Conservation (phyloP, 2,888 invertebrate species). For the Lycaena phlaeas region DNA sequence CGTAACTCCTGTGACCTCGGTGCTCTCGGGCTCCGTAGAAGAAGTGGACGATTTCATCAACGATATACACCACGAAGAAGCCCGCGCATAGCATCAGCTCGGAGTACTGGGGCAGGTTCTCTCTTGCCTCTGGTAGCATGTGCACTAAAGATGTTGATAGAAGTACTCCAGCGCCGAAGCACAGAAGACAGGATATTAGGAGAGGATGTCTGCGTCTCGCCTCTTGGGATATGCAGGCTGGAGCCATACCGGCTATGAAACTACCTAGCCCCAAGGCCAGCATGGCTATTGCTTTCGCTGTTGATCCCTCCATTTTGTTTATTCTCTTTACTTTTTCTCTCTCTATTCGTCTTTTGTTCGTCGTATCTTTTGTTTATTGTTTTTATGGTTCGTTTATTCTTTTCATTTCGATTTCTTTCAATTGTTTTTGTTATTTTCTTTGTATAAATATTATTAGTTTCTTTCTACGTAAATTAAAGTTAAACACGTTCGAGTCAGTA, state of each 20-base stretch:
- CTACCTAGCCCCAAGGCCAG: constrained; percentile 78
- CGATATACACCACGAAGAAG: constrained; percentile 80
- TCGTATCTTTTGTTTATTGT: no score
- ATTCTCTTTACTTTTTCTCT: no score
- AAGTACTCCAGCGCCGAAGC: constrained; percentile 87
- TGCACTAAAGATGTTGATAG: constrained; percentile 84
- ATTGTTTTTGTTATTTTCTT: no score
- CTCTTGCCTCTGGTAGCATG: constrained; percentile 85
- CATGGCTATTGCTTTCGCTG: constrained; percentile 79
- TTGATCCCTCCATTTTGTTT: constrained; percentile 58
- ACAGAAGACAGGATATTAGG: constrained; percentile 78
- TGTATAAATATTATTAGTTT: no score
- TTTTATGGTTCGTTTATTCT: background rate
- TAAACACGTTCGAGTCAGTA: no score
- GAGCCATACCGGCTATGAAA: constrained; percentile 79
- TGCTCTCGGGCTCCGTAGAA: constrained; percentile 59
- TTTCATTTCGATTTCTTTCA: background rate
- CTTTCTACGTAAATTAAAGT: background rate
- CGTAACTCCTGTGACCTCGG: constrained; percentile 25
- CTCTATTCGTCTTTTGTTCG: background rate
- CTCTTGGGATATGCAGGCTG: constrained; percentile 75
- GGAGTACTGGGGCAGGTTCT: constrained; percentile 69
- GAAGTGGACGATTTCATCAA: constrained; percentile 81
- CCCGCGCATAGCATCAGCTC: constrained; percentile 79
- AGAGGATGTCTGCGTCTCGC: constrained; percentile 74